Evolutionary conservation across 2,797 vertebrate species (phyloP).

Genomic region (Borostomias antarcticus): DNA sequence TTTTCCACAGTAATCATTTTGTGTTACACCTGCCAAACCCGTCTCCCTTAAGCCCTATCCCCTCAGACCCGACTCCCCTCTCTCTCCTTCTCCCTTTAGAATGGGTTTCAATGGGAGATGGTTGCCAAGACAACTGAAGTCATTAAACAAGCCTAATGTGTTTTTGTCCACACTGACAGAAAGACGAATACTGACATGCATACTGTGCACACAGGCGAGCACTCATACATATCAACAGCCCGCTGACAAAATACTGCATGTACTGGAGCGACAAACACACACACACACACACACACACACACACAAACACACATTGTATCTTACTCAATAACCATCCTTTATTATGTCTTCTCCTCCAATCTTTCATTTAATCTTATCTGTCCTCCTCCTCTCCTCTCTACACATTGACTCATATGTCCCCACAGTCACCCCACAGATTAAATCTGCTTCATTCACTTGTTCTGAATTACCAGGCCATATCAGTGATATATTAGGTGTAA

Average conservation of each 20-base stretch:
- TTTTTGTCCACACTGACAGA: constrained; percentile 46
- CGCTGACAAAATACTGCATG: constrained; percentile 1
- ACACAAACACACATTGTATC: constrained; percentile 5
- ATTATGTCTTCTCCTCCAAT: background rate
- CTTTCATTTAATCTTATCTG: background rate
- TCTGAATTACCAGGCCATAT: background rate
- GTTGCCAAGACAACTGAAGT: constrained; percentile 73
- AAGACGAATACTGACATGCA: constrained; percentile 48
- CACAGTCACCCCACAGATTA: background rate
- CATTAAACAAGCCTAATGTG: constrained; percentile 70
- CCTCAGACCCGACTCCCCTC: constrained; percentile 29
- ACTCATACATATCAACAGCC: constrained; percentile 39
- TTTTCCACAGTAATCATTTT: constrained; percentile 7
- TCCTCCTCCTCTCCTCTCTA: background rate
- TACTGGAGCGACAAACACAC: constrained; percentile 4
- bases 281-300: constrained; percentile 14
- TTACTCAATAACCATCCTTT: background rate
- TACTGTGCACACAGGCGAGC: constrained; percentile 21
- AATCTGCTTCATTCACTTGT: background rate
- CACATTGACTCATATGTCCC: background rate
- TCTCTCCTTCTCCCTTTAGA: constrained; percentile 35
- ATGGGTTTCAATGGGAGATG: constrained; percentile 54
- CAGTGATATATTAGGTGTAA: background rate
- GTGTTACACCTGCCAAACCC: background rate
- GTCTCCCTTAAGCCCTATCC: constrained; percentile 22